Conservation (phyloP, 2,888 invertebrate genomes). For the Chymomyza amoena region DNA sequence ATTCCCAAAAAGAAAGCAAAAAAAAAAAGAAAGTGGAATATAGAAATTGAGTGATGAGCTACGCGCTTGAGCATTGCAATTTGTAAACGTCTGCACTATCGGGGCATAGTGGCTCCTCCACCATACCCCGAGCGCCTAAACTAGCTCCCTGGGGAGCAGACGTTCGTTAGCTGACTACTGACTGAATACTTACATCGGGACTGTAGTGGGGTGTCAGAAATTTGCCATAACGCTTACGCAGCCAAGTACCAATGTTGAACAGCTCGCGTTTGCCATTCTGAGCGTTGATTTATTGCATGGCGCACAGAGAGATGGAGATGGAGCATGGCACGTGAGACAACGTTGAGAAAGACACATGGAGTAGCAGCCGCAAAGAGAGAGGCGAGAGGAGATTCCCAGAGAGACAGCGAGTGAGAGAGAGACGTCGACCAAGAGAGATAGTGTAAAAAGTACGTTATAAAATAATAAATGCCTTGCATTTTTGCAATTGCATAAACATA, state of each 20-base stretch:
- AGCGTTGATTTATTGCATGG: conserved; percentile 72
- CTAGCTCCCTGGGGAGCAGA: conserved; percentile 19
- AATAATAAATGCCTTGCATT: conserved; percentile 73
- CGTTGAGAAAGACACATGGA: conserved; percentile 19
- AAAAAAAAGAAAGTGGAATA: conserved; percentile 15
- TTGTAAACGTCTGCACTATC: conserved; percentile 71
- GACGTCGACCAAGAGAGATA: conserved; percentile 26
- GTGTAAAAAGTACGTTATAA: conserved; percentile 53
- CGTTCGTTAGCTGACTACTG: conserved; percentile 56
- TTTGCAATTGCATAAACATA: conserved; percentile 72
- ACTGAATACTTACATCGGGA: conserved; percentile 78
- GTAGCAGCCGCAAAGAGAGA: not conserved
- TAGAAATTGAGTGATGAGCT: conserved; percentile 68
- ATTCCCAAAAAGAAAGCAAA: not conserved
- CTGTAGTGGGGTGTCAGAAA: conserved; percentile 83
- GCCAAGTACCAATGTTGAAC: conserved; percentile 83
- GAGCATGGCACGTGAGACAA: conserved; percentile 63
- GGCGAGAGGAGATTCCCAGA: not conserved
- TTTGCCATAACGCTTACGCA: conserved; percentile 82
- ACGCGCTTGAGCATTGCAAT: conserved; percentile 64
- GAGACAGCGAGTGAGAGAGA: conserved; percentile 8
- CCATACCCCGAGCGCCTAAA: conserved; percentile 15
- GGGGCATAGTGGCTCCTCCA: conserved; percentile 35
- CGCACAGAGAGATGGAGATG: conserved; percentile 23
- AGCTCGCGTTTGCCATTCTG: conserved; percentile 84